Evolutionary conservation across 1,140 invertebrate species (phyloP).

Genomic region (Chlorops oryzae): DNA sequence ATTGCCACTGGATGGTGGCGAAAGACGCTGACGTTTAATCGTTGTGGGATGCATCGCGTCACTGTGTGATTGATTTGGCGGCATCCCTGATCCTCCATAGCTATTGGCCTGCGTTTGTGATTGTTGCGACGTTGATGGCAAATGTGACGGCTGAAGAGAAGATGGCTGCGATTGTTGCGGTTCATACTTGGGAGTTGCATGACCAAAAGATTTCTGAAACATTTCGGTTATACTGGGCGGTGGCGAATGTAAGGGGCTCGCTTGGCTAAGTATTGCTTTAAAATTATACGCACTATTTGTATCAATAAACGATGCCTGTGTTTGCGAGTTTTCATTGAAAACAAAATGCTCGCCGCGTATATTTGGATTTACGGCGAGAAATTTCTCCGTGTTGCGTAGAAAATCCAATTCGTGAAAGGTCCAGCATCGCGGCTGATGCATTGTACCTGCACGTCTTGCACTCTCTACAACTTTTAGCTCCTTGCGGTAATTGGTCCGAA

Average conservation of each 20-base stretch:
- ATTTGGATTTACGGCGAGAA: conserved; percentile 34
- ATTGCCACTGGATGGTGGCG: conserved; percentile 18
- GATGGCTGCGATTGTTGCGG: conserved; percentile 21
- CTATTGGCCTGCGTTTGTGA: not conserved
- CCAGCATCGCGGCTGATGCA: conserved; percentile 41
- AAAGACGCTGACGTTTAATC: conserved; percentile 28
- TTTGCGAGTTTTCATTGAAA: conserved; percentile 33
- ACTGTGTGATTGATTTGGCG: not conserved
- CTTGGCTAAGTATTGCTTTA: no score
- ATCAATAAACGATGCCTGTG: conserved; percentile 31
- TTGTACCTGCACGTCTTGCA: conserved; percentile 27
- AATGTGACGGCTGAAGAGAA: not conserved
- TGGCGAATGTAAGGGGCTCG: conserved; percentile 14
- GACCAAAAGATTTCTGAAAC: conserved; percentile 42
- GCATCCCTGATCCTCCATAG: not conserved
- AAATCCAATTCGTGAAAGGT: conserved; percentile 43
- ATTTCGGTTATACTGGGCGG: conserved; percentile 38
- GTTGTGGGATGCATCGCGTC: no score
- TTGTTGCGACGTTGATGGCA: conserved; percentile 1
- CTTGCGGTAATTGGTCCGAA: conserved; percentile 42
- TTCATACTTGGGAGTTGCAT: conserved; percentile 17
- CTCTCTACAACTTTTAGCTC: conserved; percentile 35
- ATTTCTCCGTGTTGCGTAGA: conserved; percentile 39
- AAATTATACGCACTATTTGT: no score
- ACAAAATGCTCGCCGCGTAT: conserved; percentile 24